phyloP scores from a whole-genome alignment of 2,113 vertebrate species.

The Erpornis zantholeuca region DNA sequence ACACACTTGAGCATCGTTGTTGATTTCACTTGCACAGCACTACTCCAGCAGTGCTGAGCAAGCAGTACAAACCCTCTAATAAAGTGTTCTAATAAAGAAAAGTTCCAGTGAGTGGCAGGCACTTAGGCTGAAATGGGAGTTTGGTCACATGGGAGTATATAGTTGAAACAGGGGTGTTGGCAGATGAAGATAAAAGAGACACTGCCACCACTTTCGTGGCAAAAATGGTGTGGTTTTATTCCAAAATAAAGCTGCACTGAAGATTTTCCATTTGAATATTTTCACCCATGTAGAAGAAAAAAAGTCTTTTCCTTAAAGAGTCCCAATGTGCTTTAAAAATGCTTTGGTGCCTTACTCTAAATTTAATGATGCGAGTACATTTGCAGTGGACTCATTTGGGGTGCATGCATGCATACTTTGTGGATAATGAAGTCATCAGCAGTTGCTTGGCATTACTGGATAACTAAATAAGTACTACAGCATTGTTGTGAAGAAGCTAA shows the following conservation, averaged over 20 bases:
- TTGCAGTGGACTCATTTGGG: constrained; percentile 1
- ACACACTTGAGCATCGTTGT: not conserved
- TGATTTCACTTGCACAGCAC: not conserved
- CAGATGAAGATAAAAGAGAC: constrained; percentile 4
- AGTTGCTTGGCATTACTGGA: constrained; percentile 45
- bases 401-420: constrained; percentile 39
- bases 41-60: not conserved
- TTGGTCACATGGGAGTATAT: not conserved
- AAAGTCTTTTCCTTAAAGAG: not conserved
- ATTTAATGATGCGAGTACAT: constrained; percentile 35
- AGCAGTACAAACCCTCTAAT: not conserved
- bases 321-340: not conserved
- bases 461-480: constrained; percentile 40
- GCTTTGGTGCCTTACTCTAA: constrained; percentile 8
- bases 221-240: not conserved
- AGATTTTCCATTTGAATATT: not conserved
- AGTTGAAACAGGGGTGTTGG: not conserved
- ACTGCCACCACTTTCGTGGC: not conserved
- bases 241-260: not conserved
- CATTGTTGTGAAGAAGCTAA: constrained; percentile 29
- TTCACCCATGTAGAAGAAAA: not conserved
- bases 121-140: not conserved
- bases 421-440: constrained; percentile 46
- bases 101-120: not conserved
- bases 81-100: constrained; percentile 8